phyloP scores from a whole-genome alignment of 2,797 vertebrate species.

The Iguana delicatissima region DNA sequence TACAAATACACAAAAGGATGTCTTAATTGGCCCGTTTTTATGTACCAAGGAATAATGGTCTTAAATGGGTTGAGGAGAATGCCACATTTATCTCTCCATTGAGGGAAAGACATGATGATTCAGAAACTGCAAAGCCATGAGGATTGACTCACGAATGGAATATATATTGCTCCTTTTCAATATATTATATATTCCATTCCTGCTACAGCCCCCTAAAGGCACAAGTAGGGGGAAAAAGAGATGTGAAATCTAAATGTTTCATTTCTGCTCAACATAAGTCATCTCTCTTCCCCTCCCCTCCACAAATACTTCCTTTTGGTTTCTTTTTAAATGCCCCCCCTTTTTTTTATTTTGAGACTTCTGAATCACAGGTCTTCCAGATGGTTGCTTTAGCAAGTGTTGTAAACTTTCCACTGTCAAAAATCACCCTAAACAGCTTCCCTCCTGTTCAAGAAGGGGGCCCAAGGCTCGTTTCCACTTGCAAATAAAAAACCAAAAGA shows the following conservation, averaged over 20 bases:
- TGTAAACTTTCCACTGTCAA: slow-evolving; percentile 66
- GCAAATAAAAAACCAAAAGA: neutral
- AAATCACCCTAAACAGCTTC: slow-evolving; percentile 15
- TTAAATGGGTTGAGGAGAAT: slow-evolving; percentile 82
- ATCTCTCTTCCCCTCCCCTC: neutral
- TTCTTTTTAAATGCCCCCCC: slow-evolving; percentile 32
- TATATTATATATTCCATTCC: slow-evolving; percentile 78
- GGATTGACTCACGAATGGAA: slow-evolving; percentile 76
- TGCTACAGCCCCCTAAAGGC: slow-evolving; percentile 78
- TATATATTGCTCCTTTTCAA: slow-evolving; percentile 78
- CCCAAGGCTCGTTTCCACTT: neutral
- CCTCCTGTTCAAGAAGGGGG: neutral
- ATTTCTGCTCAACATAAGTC: slow-evolving; percentile 72
- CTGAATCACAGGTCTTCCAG: slow-evolving; percentile 59
- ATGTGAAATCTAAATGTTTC: slow-evolving; percentile 74
- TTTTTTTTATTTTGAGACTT: slow-evolving; percentile 58
- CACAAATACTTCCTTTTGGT: slow-evolving; percentile 53
- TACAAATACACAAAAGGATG: slow-evolving; percentile 81
- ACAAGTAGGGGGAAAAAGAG: slow-evolving; percentile 68
- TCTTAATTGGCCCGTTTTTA: slow-evolving; percentile 82
- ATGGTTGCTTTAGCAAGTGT: slow-evolving; percentile 63
- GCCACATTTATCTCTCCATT: slow-evolving; percentile 81
- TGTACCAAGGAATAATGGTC: slow-evolving; percentile 82
- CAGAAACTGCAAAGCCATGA: slow-evolving; percentile 77
- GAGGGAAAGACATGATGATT: slow-evolving; percentile 80